Base-by-base conservation (phyloP, 2,113 vertebrate species). In the Galbula dea region DNA sequence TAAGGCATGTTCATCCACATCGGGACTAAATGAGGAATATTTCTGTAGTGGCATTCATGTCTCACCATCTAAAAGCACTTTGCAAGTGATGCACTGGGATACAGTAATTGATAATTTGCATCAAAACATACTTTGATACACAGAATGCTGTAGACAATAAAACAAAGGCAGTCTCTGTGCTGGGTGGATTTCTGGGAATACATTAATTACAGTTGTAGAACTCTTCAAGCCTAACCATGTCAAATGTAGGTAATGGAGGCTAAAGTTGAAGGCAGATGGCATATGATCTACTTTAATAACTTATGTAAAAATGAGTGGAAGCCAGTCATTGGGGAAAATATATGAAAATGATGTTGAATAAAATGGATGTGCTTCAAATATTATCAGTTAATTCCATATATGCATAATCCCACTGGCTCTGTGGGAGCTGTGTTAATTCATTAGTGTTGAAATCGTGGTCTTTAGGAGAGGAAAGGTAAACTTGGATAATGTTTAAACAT, bases 171-270 rank as follows among this genome's bases (percentile, higher is more conserved):
- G 37, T 52, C 49, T 88, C 37, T 26, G 11, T 74, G 48, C 69
- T 89, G n/a, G 36, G 16, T 49, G 54, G 66, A 71, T 95, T 82
- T 59, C 63, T 89, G 72, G 73, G 90, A 96, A 93, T 90, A 69
- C 34, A 55, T 84, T 85, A 94, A 94, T 97, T 96, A 83, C 48
- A 51, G 54, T 27, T 78, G 48, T 51, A 91, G 86, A 49, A 43
- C 66, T 89, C 88, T 92, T 90, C 75, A 90, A 58, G 92, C 27
- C 39, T 86, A 85, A 76, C 71, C 26, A 39, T 76, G 78, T 88
- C 86, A 93, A 94, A 88, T 0, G 0, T 52, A 45, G n/a, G 54
- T 85, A 95, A 73, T 69, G 22, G 86, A 96, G 49, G n/a, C 36
- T 51, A 76, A 79, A 58, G 65, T 11, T 87, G 65, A 89, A 92